Evolutionary conservation across 2,888 invertebrate species (phyloP), one percentile per base, ranked within the genome.

Genomic region (Andrena marginata): DNA sequence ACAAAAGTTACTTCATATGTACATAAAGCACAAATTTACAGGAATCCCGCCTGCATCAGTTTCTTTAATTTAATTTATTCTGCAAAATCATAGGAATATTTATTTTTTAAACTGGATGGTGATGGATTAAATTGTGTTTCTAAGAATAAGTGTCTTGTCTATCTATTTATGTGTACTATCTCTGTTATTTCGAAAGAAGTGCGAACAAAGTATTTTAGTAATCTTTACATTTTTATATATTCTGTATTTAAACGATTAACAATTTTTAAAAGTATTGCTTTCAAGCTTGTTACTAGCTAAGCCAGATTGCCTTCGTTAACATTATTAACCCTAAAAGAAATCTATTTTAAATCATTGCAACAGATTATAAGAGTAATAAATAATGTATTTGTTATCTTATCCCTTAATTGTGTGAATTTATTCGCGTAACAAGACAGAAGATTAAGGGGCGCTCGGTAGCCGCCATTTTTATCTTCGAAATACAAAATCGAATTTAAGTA

Each of bases 11-110:
- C 6, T 56, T 51, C 4, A 42, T 69, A 54, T 63, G 65, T 69
- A 77, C 29, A 79, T 82, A 54, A 75, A 68, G 62, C 8, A 60
- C 63, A 20, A 10, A 62, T 77, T 20, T 56, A 10, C 60, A 35
- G 31, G 63, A 63, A 68, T 16, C 49, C 62, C 48, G 68, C 56
- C 69, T 59, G 48, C 51, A 72, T 42, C 51, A 63, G 51, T 69
- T 51, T 81, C 81, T 80, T 87, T 86, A 87, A 82, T 54, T 76
- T 80, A 76, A 87, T 87, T 87, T 87, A 87, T 87, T 86, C 13
- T 48, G 73, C 51, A 7, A 72, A 10, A 54, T 49, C 7, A 16
- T 60, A 71, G 2, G 64, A 20, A 48, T 76, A 64, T 62, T 64
- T 68, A 60, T 72, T 82, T 84, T 68, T 70, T 6, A 63, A 26